Conservation (phyloP, 1,140 invertebrate genomes). For the Trichoplusia ni region DNA sequence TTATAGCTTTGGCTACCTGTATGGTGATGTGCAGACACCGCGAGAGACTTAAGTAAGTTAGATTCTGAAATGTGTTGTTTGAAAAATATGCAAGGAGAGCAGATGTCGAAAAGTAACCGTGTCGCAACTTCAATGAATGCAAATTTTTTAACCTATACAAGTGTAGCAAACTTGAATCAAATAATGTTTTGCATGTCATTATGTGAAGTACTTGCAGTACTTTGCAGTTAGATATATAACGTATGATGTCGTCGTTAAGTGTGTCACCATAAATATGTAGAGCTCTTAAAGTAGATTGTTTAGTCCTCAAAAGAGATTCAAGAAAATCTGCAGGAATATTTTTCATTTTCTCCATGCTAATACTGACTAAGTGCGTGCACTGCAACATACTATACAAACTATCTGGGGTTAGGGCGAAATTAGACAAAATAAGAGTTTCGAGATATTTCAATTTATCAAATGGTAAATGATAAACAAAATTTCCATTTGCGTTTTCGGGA, state of each 20-base stretch:
- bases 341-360: constrained; percentile 82
- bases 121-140: constrained; percentile 76
- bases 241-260: constrained; percentile 77
- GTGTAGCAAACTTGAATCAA: constrained; percentile 78
- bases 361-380: constrained; percentile 74
- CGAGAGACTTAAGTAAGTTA: constrained; percentile 78
- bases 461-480: constrained; percentile 77
- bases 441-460: constrained; percentile 76
- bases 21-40: constrained; percentile 78
- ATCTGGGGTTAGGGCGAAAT: constrained; percentile 75
- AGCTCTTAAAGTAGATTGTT: constrained; percentile 69
- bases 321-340: constrained; percentile 79
- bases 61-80: constrained; percentile 74
- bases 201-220: constrained; percentile 74
- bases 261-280: constrained; percentile 80
- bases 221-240: constrained; percentile 75
- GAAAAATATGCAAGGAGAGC: constrained; percentile 78
- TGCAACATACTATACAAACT: constrained; percentile 78
- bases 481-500: constrained; percentile 71
- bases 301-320: constrained; percentile 71
- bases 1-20: constrained; percentile 76
- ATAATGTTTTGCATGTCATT: constrained; percentile 80
- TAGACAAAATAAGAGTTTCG: constrained; percentile 76
- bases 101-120: constrained; percentile 79
- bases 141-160: constrained; percentile 74